Base-by-base conservation (phyloP, 2,888 invertebrate species). In the Nomada hirtipes region DNA sequence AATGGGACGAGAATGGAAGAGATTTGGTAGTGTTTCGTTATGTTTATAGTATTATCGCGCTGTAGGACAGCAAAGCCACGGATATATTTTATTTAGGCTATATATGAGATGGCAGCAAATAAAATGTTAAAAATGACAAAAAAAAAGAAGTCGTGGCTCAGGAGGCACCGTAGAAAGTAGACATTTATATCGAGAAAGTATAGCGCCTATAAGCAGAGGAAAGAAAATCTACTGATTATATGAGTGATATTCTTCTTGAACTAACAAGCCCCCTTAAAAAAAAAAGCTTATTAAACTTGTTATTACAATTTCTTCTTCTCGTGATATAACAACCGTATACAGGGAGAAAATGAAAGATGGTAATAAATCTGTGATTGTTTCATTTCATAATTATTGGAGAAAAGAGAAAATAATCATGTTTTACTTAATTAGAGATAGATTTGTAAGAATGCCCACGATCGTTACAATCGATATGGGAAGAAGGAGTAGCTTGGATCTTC, bases 351-450 rank as follows among this genome's bases (percentile, higher is more conserved):
- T 44, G 61, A 23, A 44, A 65, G 70, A 65, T 65, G 72, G 20
- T 75, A 74, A 79, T 73, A 76, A 82, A 83, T 80, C 85, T 82
- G 83, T 84, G 85, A 86, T 86, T 60, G 70, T 85, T 79, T 73
- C 64, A 75, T 76, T 36, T 79, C 76, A 53, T 55, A 74, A 23
- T 52, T 20, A 52, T 44, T 52, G 2, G 60, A 61, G 79, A 79
- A 26, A 52, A 20, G 18, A 68, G 23, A 53, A 20, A 72, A 13
- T 36, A 50, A 63, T 60, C 59, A 47, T 23, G 9, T 36, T 75
- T 76, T 74, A 73, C 50, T 57, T 36, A 36, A 73, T 57, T 55
- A 1, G 57, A 52, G 15, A 74, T 15, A 64, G 36, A 55, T 47
- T 73, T 44, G 20, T 44, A 70, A 44, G n/a, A 26, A 55, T 65